A percentile compares a stretch with the other conserved stretches of the same genome.
Evolutionary conservation across 2,888 invertebrate genomes (phyloP).

Genomic region (Drosophila helvetica): DNA sequence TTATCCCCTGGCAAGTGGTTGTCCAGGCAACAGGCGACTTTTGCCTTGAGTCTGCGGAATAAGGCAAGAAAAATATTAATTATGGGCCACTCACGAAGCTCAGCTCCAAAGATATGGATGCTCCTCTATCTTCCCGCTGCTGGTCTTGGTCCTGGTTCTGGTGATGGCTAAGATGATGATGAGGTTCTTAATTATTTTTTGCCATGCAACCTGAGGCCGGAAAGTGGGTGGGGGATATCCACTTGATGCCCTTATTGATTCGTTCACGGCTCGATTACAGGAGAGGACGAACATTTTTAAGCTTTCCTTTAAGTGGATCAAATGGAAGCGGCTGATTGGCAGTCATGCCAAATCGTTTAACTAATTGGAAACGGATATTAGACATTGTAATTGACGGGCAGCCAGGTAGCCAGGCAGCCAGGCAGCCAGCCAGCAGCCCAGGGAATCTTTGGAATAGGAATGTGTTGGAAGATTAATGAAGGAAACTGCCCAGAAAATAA

Average conservation of each 20-base stretch:
- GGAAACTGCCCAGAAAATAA: conserved; percentile 32
- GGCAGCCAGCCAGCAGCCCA: not conserved
- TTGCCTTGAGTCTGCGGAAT: conserved; percentile 23
- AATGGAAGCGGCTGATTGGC: conserved; percentile 16
- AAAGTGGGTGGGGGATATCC: conserved; percentile 16
- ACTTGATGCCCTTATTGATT: conserved; percentile 42
- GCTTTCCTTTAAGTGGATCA: conserved; percentile 41
- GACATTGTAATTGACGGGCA: not conserved
- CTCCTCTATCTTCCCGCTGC: conserved; percentile 5
- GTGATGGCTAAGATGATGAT: not conserved
- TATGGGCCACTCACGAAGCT: conserved; percentile 52
- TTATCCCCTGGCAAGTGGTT: conserved; percentile 45
- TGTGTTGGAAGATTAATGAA: conserved; percentile 28
- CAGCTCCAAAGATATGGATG: conserved; percentile 2
- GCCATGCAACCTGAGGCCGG: conserved; percentile 22
- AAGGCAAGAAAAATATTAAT: conserved; percentile 60
- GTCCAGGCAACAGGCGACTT: conserved; percentile 54
- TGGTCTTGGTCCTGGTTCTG: no score
- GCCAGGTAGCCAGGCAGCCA: not conserved
- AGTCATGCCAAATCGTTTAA: conserved; percentile 18
- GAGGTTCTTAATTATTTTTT: conserved; percentile 48
- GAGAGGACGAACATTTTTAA: conserved; percentile 10
- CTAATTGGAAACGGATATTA: conserved; percentile 36
- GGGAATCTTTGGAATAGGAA: not conserved
- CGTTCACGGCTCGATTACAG: conserved; percentile 29